Evolutionary conservation across 2,113 vertebrate genomes (phyloP).

Genomic region (Vidua macroura): DNA sequence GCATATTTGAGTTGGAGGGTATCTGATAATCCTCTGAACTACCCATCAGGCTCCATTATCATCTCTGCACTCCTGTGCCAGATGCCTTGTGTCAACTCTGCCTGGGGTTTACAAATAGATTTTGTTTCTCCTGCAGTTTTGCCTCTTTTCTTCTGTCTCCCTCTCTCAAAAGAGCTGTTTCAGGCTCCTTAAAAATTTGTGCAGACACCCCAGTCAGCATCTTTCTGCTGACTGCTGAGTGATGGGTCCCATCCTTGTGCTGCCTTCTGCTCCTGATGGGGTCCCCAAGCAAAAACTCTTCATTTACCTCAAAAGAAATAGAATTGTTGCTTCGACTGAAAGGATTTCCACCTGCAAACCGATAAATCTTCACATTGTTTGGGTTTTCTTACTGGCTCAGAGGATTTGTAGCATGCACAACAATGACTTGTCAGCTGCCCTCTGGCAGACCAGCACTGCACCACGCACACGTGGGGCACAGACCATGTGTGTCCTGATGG

Average conservation of each 20-base stretch:
- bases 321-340: constrained; percentile 62
- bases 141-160: background rate
- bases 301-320: constrained; percentile 53
- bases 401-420: constrained; percentile 24
- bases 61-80: background rate
- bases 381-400: constrained; percentile 1
- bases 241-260: background rate
- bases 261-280: background rate
- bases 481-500: background rate
- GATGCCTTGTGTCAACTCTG: background rate
- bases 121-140: background rate
- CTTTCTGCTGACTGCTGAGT: background rate
- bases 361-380: constrained; percentile 56
- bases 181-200: background rate
- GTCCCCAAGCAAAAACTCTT: constrained; percentile 30
- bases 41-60: constrained; percentile 7
- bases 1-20: constrained; percentile 34
- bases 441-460: background rate
- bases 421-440: constrained; percentile 50
- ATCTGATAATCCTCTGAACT: background rate
- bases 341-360: constrained; percentile 42
- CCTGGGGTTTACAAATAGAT: constrained; percentile 20
- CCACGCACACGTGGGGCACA: background rate
- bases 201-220: background rate
- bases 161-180: background rate